A percentile compares a stretch with the other conserved stretches of the same genome.
Evolutionary conservation across 2,888 invertebrate species (phyloP).

Genomic region (Volucella zonaria): DNA sequence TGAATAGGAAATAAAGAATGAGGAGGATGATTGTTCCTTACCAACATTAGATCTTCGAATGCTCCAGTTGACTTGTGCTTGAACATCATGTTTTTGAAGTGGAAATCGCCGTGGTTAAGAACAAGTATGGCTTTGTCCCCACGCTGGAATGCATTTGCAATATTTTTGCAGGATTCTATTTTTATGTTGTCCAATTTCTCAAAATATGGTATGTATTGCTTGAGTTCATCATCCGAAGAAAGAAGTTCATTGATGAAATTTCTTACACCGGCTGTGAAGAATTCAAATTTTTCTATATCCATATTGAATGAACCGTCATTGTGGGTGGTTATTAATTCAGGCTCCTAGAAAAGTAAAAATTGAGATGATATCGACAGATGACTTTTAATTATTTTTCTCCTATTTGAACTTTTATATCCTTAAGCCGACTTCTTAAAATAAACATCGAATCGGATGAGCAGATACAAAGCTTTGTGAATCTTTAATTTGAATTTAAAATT

Average conservation of each 20-base stretch:
- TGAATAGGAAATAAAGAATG: too few species aligned
- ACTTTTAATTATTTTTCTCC: too few species aligned
- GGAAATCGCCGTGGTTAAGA: constrained; percentile 79
- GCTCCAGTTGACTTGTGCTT: constrained; percentile 56
- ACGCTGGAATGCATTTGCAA: constrained; percentile 72
- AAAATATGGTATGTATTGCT: constrained; percentile 74
- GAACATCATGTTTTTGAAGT: constrained; percentile 78
- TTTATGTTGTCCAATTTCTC: constrained; percentile 64
- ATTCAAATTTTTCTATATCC: constrained; percentile 44
- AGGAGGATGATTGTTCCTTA: neutral
- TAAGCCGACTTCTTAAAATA: too few species aligned
- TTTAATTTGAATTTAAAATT: too few species aligned
- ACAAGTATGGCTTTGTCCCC: constrained; percentile 63
- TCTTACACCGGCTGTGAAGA: constrained; percentile 37
- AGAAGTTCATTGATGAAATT: constrained; percentile 26
- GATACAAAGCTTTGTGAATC: too few species aligned
- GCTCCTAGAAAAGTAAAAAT: constrained; percentile 22
- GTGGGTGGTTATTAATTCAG: constrained; percentile 38
- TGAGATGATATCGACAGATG: neutral
- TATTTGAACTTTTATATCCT: too few species aligned
- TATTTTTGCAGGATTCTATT: constrained; percentile 31
- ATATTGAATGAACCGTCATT: constrained; percentile 43
- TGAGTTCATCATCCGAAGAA: constrained; percentile 50
- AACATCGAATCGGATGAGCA: too few species aligned
- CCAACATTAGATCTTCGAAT: constrained; percentile 72